A percentile compares a stretch with the other conserved stretches of the same genome.
Conservation (phyloP, 1,140 invertebrate genomes). For the Achatina immaculata region DNA sequence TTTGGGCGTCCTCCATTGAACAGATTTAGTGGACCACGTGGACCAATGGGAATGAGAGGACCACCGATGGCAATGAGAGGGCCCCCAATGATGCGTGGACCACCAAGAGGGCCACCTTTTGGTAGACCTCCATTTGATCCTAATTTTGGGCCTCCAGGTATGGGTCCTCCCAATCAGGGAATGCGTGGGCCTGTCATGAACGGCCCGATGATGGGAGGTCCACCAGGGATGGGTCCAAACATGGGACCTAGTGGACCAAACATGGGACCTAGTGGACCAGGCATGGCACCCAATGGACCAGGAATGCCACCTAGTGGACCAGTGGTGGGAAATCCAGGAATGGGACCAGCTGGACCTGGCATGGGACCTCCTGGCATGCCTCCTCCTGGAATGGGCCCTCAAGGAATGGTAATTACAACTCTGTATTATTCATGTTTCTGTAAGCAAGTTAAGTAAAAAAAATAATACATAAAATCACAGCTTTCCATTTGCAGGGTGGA, state of each 20-base stretch:
- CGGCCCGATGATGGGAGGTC: constrained; percentile 62
- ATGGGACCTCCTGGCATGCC: too few species aligned
- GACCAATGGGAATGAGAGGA: constrained; percentile 65
- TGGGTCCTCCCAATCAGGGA: constrained; percentile 38
- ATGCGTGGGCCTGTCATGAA: constrained; percentile 51
- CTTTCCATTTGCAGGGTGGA: too few species aligned
- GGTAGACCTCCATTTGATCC: constrained; percentile 77
- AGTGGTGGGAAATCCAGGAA: not conserved
- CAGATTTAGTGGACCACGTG: constrained; percentile 42
- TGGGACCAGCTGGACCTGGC: too few species aligned
- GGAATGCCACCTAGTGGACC: not conserved
- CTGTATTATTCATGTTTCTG: too few species aligned
- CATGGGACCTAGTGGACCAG: not conserved
- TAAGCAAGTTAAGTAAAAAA: too few species aligned
- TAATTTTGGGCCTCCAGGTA: constrained; percentile 75
- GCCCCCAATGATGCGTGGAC: constrained; percentile 69
- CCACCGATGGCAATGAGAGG: constrained; percentile 72
- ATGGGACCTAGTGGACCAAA: not conserved
- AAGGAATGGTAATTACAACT: too few species aligned
- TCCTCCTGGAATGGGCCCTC: too few species aligned
- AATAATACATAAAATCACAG: too few species aligned
- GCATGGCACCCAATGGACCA: not conserved
- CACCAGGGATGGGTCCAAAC: constrained; percentile 39
- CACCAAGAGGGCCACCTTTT: constrained; percentile 62
- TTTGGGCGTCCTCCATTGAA: not conserved